Base-by-base conservation (phyloP, 2,888 invertebrate species). In the Sabatieria punctata region DNA sequence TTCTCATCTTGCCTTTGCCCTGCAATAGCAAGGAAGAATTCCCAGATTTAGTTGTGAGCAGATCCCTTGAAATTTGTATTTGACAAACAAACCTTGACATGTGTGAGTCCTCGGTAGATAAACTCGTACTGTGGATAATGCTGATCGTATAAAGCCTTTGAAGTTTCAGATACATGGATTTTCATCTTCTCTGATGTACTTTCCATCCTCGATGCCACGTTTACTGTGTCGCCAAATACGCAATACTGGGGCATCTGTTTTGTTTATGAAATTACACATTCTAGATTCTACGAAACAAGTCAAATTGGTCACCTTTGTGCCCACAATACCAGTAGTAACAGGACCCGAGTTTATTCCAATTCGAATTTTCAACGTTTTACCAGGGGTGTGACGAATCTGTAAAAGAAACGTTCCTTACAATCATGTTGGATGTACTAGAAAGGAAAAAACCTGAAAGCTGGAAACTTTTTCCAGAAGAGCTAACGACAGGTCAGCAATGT, bases 171-270 rank as follows among this genome's bases (percentile, higher is more conserved):
- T 37, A 37, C 37, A 15, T 37, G 37, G 6, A 37, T 18, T 37
- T 19, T 37, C 37, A 37, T 37, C 6, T 15, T 6, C 18, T 37
- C 37, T 13, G 37, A 37, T 13, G 37, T 37, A n/a, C n/a, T 6
- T 19, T 37, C 37, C 37, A 37, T 37, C 18, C 11, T 8, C 18
- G 18, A 15, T 15, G 18, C 37, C 18, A n/a, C 19, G 18, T 37
- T 37, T 18, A 37, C 37, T 37, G 37, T 37, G 6, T 37, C 37
- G 19, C 37, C 37, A 37, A 37, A 37, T 13, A 37, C n/a, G n/a
- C n/a, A n/a, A n/a, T n/a, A n/a, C n/a, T n/a, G n/a, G n/a, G n/a
- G n/a, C n/a, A n/a, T n/a, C 37, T n/a, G n/a, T n/a, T 6, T 37
- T n/a, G 6, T 37, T 15, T 15, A 19, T 15, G n/a, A 37, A n/a